Evolutionary conservation across 1,140 invertebrate genomes (phyloP).

Genomic region (Ceratina australensis): DNA sequence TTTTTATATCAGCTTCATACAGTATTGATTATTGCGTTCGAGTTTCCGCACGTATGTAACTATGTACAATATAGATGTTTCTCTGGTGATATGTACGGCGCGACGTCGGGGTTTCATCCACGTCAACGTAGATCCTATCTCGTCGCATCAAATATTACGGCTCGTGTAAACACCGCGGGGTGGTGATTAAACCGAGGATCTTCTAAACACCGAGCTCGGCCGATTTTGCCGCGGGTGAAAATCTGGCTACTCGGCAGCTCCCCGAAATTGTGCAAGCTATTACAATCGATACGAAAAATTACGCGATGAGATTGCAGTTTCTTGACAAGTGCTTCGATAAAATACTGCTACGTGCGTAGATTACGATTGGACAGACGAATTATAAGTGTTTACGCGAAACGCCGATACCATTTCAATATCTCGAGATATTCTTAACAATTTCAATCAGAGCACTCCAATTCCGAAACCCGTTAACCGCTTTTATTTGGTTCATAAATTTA

Average conservation of each 20-base stretch:
- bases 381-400: no score
- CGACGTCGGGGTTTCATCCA: not conserved
- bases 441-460: no score
- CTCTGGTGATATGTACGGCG: constrained; percentile 9
- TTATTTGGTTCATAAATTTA: no score
- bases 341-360: no score
- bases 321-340: no score
- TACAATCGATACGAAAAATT: not conserved
- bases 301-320: not conserved
- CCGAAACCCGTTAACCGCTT: no score
- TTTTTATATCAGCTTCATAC: no score
- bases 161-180: constrained; percentile 38
- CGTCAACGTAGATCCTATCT: constrained; percentile 26
- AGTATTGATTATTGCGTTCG: constrained; percentile 22
- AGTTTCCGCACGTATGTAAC: not conserved
- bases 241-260: not conserved
- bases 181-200: constrained; percentile 41
- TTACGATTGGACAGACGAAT: no score
- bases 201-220: constrained; percentile 21
- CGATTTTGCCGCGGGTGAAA: constrained; percentile 6
- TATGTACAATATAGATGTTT: constrained; percentile 5
- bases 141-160: constrained; percentile 34
- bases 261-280: not conserved
- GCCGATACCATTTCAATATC: no score
- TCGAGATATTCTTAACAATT: no score